Conservation (phyloP, 2,797 vertebrate species). For the Botia almorhae region DNA sequence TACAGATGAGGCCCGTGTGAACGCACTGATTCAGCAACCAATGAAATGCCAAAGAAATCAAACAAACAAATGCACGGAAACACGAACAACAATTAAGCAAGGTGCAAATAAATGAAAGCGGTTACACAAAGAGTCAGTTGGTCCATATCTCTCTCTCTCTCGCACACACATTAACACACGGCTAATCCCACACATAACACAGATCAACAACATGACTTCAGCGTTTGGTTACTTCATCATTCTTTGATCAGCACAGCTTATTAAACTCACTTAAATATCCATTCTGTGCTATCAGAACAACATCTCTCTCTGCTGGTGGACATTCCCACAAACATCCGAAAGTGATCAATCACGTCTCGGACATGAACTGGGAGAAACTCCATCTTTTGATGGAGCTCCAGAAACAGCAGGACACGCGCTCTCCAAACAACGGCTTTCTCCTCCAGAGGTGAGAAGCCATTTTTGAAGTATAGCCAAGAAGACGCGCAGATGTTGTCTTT, state of each 20-base stretch:
- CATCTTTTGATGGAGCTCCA: constrained; percentile 55
- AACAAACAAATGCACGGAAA: background rate
- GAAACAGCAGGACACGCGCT: constrained; percentile 37
- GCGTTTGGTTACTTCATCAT: constrained; percentile 48
- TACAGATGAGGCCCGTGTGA: constrained; percentile 8
- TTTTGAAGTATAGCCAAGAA: constrained; percentile 57
- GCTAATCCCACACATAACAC: constrained; percentile 19
- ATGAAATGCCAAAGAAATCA: background rate
- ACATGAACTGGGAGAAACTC: constrained; percentile 34
- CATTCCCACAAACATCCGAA: constrained; percentile 56
- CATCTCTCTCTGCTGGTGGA: constrained; percentile 47
- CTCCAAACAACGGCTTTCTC: constrained; percentile 41
- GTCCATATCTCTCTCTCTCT: constrained; percentile 6
- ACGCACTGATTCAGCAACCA: background rate
- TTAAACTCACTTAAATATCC: constrained; percentile 53
- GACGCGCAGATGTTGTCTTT: constrained; percentile 36
- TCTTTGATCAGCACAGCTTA: constrained; percentile 41
- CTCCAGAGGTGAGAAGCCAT: constrained; percentile 49
- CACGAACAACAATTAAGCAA: constrained; percentile 15
- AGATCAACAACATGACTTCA: constrained; percentile 28
- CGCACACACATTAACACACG: background rate
- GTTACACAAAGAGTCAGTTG: constrained; percentile 8
- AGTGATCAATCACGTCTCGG: constrained; percentile 46
- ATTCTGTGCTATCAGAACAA: constrained; percentile 45
- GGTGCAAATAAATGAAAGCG: background rate